These are phyloP conservation scores for Coendou prehensilis DNA, from an alignment of 2,797 vertebrate genomes.

Conservation along the genomic window DNA sequence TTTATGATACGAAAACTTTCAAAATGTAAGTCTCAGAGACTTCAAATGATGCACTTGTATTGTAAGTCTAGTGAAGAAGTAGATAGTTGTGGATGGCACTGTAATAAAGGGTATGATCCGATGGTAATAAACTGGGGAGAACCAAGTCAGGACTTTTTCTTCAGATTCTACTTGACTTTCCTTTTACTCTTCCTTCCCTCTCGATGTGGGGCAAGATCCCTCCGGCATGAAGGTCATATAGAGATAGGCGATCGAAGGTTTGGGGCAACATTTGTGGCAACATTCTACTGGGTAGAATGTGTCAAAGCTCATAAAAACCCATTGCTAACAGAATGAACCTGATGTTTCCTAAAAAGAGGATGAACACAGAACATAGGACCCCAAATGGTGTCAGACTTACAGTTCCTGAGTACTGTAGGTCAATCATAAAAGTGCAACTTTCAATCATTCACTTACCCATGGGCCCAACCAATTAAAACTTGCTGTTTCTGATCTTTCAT, in stretches of 20 bases:
- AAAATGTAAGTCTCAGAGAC: not conserved
- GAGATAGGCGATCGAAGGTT: not conserved
- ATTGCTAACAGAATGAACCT: not conserved
- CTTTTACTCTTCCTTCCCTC: not conserved
- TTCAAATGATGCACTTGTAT: not conserved
- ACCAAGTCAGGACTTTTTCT: fast-evolving
- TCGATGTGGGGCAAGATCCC: not conserved
- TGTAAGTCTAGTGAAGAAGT: not conserved
- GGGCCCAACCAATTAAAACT: not conserved
- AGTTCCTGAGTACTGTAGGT: not conserved
- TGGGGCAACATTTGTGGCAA: not conserved
- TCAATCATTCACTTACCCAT: not conserved
- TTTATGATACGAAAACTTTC: not conserved
- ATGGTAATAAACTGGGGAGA: too few relatives aligned
- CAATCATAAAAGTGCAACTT: not conserved
- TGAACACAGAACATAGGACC: not conserved
- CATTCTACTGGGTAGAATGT: too few relatives aligned
- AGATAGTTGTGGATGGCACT: not conserved
- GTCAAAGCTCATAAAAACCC: not conserved
- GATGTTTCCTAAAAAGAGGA: not conserved
- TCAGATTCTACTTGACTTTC: not conserved
- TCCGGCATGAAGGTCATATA: not conserved
- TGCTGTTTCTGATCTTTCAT: not conserved
- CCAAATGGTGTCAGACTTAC: not conserved
- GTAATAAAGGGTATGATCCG: not conserved